Evolutionary conservation across 1,140 invertebrate genomes (phyloP), one percentile per base, ranked within the genome.

Genomic region (Drosophila murphyi): DNA sequence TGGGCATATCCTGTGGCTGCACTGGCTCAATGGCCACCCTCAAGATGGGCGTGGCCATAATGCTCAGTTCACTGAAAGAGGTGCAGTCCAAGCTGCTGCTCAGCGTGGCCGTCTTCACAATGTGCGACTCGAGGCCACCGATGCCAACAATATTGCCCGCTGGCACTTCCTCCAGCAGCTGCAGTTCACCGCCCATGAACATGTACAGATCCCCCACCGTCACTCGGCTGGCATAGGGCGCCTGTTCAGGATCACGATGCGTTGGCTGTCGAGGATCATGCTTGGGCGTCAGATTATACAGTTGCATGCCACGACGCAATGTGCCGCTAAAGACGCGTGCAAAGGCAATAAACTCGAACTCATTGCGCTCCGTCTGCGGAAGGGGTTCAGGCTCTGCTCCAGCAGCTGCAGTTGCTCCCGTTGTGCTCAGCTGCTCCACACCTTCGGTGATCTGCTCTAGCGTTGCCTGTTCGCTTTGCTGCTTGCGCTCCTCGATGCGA

Each of bases 21-120:
- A 95, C 94, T 3, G 98, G 97, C 92, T 99, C 97, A n/a, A 99
- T 93, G 5, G 98, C 98, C 2, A 99, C 98, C 63, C 98, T 94
- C 0, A 99, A 93, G 76, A 99, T 98, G 0, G 98, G 98, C 4
- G 96, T 95, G 3, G 96, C 95, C 79, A 97, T 95, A 47, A 96
- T 95, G 60, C 95, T 96, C 41, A 98, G 92, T 86, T 99, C 97
- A 41, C 96, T 96, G 83, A 99, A 98, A 0, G 98, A 95, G 1
- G 98, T 97, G 93, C 97, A 98, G 65, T 95, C 95, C 29, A 97
- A 82, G 0, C 95, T 96, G 60, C 94, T 96, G 7, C 97, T 97
- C n/a, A 99, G 91, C 0, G 98, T 99, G 0, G 97, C 98, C 8
- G 97, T 98, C 93, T 98, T 98, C 0, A 99, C 93, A 8, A 98